Evolutionary conservation across 2,888 invertebrate species (phyloP).

Genomic region (Noctua janthe): DNA sequence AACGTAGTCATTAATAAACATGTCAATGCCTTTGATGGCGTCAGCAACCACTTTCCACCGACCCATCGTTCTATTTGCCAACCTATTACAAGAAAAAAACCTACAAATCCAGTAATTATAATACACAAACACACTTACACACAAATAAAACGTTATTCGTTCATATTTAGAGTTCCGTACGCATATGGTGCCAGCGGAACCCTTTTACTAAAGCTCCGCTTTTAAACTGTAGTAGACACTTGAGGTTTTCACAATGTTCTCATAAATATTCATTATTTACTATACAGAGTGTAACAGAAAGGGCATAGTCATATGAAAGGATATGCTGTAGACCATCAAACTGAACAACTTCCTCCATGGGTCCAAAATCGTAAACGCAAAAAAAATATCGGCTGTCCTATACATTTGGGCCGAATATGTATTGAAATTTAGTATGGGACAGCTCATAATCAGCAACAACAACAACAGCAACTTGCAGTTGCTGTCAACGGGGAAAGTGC

Average conservation of each 20-base stretch:
- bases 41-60: not conserved
- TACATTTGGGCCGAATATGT: too few relatives aligned
- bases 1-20: not conserved
- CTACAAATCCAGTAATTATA: conserved; percentile 1
- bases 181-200: not conserved
- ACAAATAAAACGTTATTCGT: conserved; percentile 19
- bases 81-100: conserved; percentile 30
- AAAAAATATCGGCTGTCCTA: too few relatives aligned
- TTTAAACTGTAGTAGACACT: not conserved
- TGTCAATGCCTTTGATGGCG: not conserved
- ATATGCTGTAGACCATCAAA: too few relatives aligned
- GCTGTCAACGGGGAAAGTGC: too few relatives aligned
- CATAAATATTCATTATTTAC: too few relatives aligned
- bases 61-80: conserved; percentile 12
- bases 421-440: too few relatives aligned
- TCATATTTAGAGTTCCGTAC: not conserved
- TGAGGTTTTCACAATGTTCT: not conserved
- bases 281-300: too few relatives aligned
- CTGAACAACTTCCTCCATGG: too few relatives aligned
- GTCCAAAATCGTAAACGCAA: too few relatives aligned
- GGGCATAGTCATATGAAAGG: too few relatives aligned
- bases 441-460: too few relatives aligned
- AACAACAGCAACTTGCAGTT: too few relatives aligned
- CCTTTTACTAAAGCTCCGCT: not conserved
- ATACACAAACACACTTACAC: conserved; percentile 14